Evolutionary conservation across 2,113 vertebrate genomes (phyloP), one percentile per base, ranked within the genome.

Genomic region (Sceloporus undulatus): DNA sequence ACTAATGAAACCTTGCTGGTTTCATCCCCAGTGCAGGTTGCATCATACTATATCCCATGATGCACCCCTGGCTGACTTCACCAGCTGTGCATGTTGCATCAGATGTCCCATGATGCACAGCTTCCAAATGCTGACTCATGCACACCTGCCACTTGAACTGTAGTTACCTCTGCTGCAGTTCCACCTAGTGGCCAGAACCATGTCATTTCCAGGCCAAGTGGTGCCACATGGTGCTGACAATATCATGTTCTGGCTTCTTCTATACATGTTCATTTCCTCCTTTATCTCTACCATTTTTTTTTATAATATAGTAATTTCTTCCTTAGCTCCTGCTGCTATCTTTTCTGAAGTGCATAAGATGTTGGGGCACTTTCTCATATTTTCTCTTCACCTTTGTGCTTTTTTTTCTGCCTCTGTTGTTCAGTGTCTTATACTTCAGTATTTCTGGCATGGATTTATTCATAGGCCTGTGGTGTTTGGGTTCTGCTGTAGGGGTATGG

Each of bases 401-500:
- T n/a, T 56, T 23, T 48, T 34, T 73, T 52, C 27, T 4, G 40
- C 14, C 27, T 56, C 16, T 1, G 0, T 29, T 1, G 1, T 6
- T 27, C 59, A 62, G 2, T 59, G 14, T 62, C 59, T 62, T 16
- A 18, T 77, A 48, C 13, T 11, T 70, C 48, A 48, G 38, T 86
- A 59, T 89, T 91, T 79, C 38, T 73, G 88, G 84, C 71, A 65
- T 54, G 23, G 8, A 2, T 82, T 91, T 91, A 5, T 82, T 91
- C 52, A 38, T 85, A 71, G 79, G 29, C n/a, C 87, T 91, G 85
- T 71, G 14, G 87, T 87, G 54, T 91, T 90, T 84, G 85, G 65
- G 18, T 62, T 88, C 93, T 94, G 78, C 91, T 77, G 73, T 88
- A 89, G 93, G 85, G 84, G 86, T 84, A 38, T 27, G 42, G 77